Percentiles rank a stretch among this genome's conserved stretches.
Conservation (phyloP, 2,113 vertebrate genomes). For the Calcarius ornatus region DNA sequence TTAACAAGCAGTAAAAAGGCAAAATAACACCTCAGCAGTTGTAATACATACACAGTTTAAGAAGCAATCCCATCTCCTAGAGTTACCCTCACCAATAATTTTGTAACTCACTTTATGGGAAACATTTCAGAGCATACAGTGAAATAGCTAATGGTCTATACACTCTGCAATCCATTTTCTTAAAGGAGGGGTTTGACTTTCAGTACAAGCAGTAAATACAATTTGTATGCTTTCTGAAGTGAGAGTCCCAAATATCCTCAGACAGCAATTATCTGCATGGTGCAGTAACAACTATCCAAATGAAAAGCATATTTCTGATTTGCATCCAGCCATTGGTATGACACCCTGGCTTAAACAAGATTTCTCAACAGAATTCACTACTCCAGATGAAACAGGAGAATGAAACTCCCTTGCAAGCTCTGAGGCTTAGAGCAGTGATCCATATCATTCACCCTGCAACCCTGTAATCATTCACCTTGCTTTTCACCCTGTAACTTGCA, state of each 20-base stretch:
- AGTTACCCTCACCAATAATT: background rate
- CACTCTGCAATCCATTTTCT: background rate
- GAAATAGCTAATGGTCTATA: background rate
- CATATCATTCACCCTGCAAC: background rate
- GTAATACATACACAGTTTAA: background rate
- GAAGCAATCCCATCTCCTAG: background rate
- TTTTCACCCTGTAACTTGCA: background rate
- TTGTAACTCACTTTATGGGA: background rate
- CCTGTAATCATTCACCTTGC: background rate
- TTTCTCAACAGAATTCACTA: background rate
- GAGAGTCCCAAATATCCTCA: background rate
- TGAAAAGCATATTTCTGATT: background rate
- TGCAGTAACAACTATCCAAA: background rate
- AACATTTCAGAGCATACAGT: background rate
- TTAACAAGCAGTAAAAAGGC: background rate
- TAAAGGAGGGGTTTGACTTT: background rate
- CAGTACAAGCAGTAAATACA: background rate
- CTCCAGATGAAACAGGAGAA: background rate
- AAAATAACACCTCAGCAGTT: background rate
- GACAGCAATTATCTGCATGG: background rate
- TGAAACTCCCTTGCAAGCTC: background rate
- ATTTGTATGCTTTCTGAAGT: background rate
- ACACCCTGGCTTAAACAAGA: background rate
- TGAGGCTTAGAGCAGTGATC: background rate
- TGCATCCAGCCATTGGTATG: background rate